Percentiles rank a stretch among this genome's conserved stretches.
Evolutionary conservation across 2,113 vertebrate genomes (phyloP).

Genomic region (Meriones unguiculatus): DNA sequence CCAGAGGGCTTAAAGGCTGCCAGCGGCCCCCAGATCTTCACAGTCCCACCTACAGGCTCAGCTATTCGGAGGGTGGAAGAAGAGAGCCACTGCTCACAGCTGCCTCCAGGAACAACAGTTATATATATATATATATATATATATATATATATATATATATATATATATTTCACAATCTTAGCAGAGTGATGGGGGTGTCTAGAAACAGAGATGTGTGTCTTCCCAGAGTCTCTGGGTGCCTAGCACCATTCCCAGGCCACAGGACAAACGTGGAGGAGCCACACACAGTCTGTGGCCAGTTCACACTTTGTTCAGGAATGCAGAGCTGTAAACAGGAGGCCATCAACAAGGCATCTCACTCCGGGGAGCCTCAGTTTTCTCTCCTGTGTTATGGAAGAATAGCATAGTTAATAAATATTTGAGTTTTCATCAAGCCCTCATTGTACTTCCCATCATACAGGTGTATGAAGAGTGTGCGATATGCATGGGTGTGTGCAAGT

Average conservation of each 20-base stretch:
- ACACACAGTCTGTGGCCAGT: accelerated
- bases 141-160: too few species aligned
- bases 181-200: background rate
- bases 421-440: background rate
- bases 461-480: accelerated
- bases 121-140: too few species aligned
- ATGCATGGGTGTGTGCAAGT: background rate
- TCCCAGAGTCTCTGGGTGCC: background rate
- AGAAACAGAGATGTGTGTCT: background rate
- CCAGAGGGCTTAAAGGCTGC: background rate
- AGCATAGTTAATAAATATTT: background rate
- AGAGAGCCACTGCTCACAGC: background rate
- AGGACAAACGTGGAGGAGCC: background rate
- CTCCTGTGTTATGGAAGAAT: background rate
- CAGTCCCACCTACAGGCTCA: background rate
- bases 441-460: background rate
- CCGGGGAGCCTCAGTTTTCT: background rate
- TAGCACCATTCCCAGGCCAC: accelerated
- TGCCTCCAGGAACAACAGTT: background rate
- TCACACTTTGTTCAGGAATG: accelerated
- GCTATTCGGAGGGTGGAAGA: background rate
- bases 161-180: background rate
- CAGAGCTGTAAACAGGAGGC: background rate
- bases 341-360: background rate
- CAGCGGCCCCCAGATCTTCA: too few species aligned